Evolutionary conservation across 2,113 vertebrate genomes (phyloP), one percentile per base, ranked within the genome.

Genomic region (Etia nguti): DNA sequence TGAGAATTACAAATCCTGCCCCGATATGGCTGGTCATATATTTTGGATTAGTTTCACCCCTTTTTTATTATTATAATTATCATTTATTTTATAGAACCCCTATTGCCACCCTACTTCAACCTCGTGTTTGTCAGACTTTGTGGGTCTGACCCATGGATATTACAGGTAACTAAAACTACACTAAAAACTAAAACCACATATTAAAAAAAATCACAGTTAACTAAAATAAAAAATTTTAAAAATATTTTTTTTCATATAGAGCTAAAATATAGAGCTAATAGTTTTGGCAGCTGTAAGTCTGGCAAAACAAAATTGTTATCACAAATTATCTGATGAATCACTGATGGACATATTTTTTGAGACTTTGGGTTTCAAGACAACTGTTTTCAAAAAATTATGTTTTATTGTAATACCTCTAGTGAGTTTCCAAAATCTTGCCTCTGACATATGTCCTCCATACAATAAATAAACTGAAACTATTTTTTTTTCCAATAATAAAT

Each of bases 401-500:
- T 65, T 65, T 13, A 38, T 65, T 38, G n/a, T 65, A 65, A 65
- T 65, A 65, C 7, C 31, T n/a, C 60, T 65, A 38, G 6, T 65
- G 31, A 38, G 4, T 38, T 38, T 65, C 31, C 31, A 65, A 36
- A 38, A 65, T 65, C 2, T 65, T 65, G 18, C 60, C 60, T 65
- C 18, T 65, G 34, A 65, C 60, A 65, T 65, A 22, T 4, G 6
- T 38, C 34, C 60, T 38, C 60, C 20, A 38, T 65, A 65, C 10
- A 65, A 13, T 38, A 65, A 65, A 65, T 38, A 65, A 36, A 36
- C 6, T 12, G 31, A 62, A 65, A 65, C 31, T 3, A 1, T 55
- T 31, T 8, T 56, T 5, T 62, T 13, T 1, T 0, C 18, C 60
- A 65, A 65, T 2, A 38, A 65, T 60, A 6, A 20, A 34, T 20